Conservation (phyloP, 2,113 vertebrate genomes). For the Chaenocephalus aceratus region DNA sequence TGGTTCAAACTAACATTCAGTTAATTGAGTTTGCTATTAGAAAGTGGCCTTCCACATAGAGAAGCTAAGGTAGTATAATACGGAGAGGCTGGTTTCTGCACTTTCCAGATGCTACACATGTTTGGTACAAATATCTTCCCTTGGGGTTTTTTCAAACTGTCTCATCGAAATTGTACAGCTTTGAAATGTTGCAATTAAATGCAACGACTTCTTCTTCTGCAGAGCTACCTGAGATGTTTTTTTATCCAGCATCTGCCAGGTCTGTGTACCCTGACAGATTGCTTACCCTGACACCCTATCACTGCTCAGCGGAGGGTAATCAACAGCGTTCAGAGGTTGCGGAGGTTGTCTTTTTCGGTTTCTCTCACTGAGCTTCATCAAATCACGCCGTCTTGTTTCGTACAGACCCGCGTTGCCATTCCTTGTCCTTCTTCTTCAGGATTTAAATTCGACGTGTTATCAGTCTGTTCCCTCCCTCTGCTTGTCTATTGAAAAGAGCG, state of each 20-base stretch:
- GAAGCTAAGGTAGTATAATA: not conserved
- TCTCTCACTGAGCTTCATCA: constrained; percentile 20
- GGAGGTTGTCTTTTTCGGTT: constrained; percentile 37
- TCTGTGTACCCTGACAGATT: constrained; percentile 62
- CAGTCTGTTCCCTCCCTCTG: not conserved
- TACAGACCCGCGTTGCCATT: constrained; percentile 1
- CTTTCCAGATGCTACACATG: not conserved
- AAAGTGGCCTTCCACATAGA: not conserved
- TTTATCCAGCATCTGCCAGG: constrained; percentile 47
- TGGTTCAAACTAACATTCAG: not conserved
- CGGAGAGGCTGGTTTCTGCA: not conserved
- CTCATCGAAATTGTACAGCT: constrained; percentile 50
- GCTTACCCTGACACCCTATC: constrained; percentile 69
- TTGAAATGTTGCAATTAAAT: constrained; percentile 37
- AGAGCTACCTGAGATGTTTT: constrained; percentile 40
- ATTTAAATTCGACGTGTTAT: constrained; percentile 23
- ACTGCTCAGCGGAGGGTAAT: constrained; percentile 38
- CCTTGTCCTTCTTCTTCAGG: constrained; percentile 3
- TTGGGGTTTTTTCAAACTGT: constrained; percentile 11
- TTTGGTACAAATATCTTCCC: constrained; percentile 15
- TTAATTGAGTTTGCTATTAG: not conserved
- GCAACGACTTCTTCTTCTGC: constrained; percentile 35
- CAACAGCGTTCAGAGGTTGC: constrained; percentile 40
- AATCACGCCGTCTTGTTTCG: constrained; percentile 27
- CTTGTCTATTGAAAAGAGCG: not conserved